Base-by-base conservation (phyloP, 2,888 invertebrate species). In the Stenchaetothrips biformis region DNA sequence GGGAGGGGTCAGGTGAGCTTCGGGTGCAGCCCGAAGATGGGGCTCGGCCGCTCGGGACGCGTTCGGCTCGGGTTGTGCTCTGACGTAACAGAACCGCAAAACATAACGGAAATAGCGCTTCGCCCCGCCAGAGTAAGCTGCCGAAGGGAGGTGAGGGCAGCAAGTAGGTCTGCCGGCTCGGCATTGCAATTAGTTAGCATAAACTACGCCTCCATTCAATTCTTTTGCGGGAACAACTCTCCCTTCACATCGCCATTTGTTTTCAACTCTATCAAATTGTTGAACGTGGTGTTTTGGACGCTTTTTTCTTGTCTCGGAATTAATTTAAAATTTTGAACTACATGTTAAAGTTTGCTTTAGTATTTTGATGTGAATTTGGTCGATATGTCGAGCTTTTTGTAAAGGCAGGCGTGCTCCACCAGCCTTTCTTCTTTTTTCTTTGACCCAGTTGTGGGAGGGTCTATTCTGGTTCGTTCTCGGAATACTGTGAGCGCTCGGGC, bases 41-140 rank as follows among this genome's bases (percentile, higher is more conserved):
- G 37, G 37, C 37, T 4, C 4, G 37, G 37, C 2, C 37, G 37
- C 37, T 37, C 37, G 37, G 37, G 37, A 37, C 37, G 37, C 37
- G 37, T 4, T 37, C 37, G 37, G 37, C 37, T 37, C 37, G 37
- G 37, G 37, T 37, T 37, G 37, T 37, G 37, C 37, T 37, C 37
- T 74, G 67, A 74, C 25, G 67, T 25, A 74, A 25, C 67, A 25
- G 2, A 74, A 74, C 67, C 67, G 21, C 21, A 74, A 74, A 74
- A 74, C 67, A 74, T 74, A 74, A 74, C 67, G 9, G 25, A 74
- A 74, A 74, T 74, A 74, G 67, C 67, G 25, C 67, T 25, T 21
- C 67, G 25, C 67, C 25, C n/a, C 25, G 67, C 67, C 67, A 67
- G 21, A 67, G 21, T 74, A 74, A 74, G 67, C 21, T 25, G 25